Percentiles rank a stretch among this genome's conserved stretches.
Conservation (phyloP, 2,113 vertebrate species). For the Apeltes quadracus region DNA sequence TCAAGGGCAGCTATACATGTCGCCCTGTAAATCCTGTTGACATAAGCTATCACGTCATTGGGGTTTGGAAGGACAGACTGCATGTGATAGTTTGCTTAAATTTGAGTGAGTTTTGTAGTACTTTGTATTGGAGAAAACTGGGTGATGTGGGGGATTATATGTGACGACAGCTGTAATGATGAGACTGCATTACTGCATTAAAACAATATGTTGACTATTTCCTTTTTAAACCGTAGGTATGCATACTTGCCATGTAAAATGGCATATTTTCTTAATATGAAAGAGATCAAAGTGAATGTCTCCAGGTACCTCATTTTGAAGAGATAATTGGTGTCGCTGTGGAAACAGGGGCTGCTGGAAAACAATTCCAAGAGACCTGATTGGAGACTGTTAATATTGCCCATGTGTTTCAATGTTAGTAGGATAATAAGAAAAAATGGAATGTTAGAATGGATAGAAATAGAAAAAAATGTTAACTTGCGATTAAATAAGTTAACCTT, state of each 20-base stretch:
- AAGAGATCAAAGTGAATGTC: slow-evolving; percentile 15
- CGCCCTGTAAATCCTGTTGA: slow-evolving; percentile 68
- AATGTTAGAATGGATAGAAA: background rate
- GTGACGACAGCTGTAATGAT: slow-evolving; percentile 27
- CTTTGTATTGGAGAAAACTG: slow-evolving; percentile 36
- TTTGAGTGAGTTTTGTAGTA: slow-evolving; percentile 37
- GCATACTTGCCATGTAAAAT: background rate
- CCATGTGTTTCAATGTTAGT: slow-evolving; percentile 17
- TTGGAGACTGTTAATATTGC: slow-evolving; percentile 12
- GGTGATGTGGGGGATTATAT: slow-evolving; percentile 2
- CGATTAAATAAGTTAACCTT: too few relatives aligned
- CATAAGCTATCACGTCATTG: slow-evolving; percentile 61
- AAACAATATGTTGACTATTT: slow-evolving; percentile 5
- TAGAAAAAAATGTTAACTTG: too few relatives aligned
- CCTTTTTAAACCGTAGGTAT: background rate
- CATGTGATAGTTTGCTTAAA: slow-evolving; percentile 55
- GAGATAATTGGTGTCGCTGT: slow-evolving; percentile 14
- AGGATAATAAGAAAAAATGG: slow-evolving; percentile 30
- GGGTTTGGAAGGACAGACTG: slow-evolving; percentile 59
- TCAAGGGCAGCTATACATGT: slow-evolving; percentile 65
- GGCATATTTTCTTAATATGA: slow-evolving; percentile 2
- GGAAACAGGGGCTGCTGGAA: slow-evolving; percentile 12
- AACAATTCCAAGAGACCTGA: slow-evolving; percentile 6
- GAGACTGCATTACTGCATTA: slow-evolving; percentile 16
- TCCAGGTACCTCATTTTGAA: slow-evolving; percentile 9